Evolutionary conservation across 2,888 invertebrate genomes (phyloP).

Genomic region (Oscheius myriophilus): DNA sequence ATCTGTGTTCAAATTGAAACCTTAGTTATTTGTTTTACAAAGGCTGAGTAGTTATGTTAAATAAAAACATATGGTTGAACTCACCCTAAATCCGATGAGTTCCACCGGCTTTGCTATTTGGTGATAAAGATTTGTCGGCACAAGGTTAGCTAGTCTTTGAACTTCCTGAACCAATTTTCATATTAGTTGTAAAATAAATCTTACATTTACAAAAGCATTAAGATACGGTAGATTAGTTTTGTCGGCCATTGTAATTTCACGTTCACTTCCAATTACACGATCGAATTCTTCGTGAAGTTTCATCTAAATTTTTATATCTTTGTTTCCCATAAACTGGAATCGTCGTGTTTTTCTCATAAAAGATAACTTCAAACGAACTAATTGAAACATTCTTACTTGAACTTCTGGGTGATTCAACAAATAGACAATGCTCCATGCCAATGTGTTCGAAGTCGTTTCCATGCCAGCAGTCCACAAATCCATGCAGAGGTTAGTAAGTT

Average conservation of each 20-base stretch:
- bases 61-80: neutral
- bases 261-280: slow-evolving; percentile 40
- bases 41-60: no score
- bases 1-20: neutral
- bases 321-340: no score
- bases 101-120: slow-evolving; percentile 33
- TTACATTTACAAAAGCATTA: slow-evolving; percentile 50
- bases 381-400: slow-evolving; percentile 19
- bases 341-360: no score
- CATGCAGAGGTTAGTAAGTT: slow-evolving; percentile 43
- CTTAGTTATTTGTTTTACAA: no score
- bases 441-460: slow-evolving; percentile 56
- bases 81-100: slow-evolving; percentile 28
- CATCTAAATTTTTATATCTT: slow-evolving; percentile 27
- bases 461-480: slow-evolving; percentile 57
- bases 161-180: slow-evolving; percentile 37
- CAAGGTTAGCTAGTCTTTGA: slow-evolving; percentile 41
- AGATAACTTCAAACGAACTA: no score
- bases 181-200: no score
- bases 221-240: slow-evolving; percentile 43
- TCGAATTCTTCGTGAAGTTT: slow-evolving; percentile 50
- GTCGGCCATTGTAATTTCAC: slow-evolving; percentile 49
- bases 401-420: slow-evolving; percentile 38
- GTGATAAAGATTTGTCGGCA: slow-evolving; percentile 45
- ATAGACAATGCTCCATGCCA: slow-evolving; percentile 40